Base-by-base conservation (phyloP, 2,797 vertebrate genomes). In the Sebastes taczanowskii region DNA sequence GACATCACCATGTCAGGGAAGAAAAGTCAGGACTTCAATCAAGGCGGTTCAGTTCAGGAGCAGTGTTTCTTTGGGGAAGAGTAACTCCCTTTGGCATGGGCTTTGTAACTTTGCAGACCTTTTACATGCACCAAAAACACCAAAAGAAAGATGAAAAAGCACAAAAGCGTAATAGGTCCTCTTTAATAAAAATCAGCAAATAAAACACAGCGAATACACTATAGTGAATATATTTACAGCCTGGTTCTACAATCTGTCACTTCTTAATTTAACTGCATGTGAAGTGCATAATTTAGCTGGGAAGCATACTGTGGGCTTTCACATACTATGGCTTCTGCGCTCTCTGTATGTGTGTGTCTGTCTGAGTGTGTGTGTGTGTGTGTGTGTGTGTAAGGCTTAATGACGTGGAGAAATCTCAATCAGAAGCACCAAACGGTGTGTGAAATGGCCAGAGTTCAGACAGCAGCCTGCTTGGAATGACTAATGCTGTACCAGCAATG, bases 381-480 rank as follows among this genome's bases (percentile, higher is more conserved):
- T 80, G 53, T 74, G 16, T 53, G 27, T 7, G 2, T 42, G 3
- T 32, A 2, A 61, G 66, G 67, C 81, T 88, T 82, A 88, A 89
- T 81, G 78, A 85, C 9, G 58, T 60, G 67, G 66, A 79, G 69
- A 90, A 91, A 89, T 71, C 80, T 88, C 85, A 83, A 80, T 85
- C 86, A 86, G 73, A 82, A 74, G 82, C 70, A 85, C 77, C 87
- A 89, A 91, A 80, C 61, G 27, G 80, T 80, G 89, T 92, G 86
- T 89, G 84, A 92, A 92, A 91, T 89, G 83, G 70, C 87, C 84
- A 83, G 80, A 87, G 88, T 82, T 90, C 76, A 88, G 83, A 76
- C 56, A 74, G 81, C 61, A 81, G 74, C 74, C 79, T 77, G 80
- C 87, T 65, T 59, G 1, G 75, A 89, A 91, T 86, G 80, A 92